Evolutionary conservation across 2,797 vertebrate species (phyloP).

Genomic region (Zalophus californianus): DNA sequence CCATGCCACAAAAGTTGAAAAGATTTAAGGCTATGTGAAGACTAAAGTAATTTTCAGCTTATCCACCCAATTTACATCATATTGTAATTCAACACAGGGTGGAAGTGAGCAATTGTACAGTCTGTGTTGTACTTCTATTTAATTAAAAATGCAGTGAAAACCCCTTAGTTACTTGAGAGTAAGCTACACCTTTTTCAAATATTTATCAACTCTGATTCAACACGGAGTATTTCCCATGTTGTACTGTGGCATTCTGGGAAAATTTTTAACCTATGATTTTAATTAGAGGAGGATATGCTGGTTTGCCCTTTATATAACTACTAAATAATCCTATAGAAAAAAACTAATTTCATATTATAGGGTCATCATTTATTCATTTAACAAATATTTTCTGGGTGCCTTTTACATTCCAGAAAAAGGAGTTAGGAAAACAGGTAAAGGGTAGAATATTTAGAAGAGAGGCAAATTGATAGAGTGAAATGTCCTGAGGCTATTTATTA

Average conservation of each 20-base stretch:
- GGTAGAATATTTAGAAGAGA: slow-evolving; percentile 26
- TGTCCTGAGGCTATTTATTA: neutral
- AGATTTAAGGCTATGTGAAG: slow-evolving; percentile 17
- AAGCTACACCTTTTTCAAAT: neutral
- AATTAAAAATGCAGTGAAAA: slow-evolving; percentile 53
- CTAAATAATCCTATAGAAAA: slow-evolving; percentile 22
- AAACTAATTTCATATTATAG: slow-evolving; percentile 16
- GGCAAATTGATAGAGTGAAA: neutral
- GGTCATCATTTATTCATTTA: neutral
- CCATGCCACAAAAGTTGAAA: neutral
- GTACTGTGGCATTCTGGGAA: neutral
- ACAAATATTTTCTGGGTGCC: slow-evolving; percentile 51
- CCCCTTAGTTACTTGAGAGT: neutral
- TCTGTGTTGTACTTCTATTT: neutral
- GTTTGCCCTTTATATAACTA: slow-evolving; percentile 42
- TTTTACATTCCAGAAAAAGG: neutral
- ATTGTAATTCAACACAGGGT: slow-evolving; percentile 8
- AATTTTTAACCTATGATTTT: slow-evolving; percentile 11
- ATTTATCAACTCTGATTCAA: slow-evolving; percentile 43
- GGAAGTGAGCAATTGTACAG: neutral
- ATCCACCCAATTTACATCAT: slow-evolving; percentile 46
- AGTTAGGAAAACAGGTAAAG: slow-evolving; percentile 46
- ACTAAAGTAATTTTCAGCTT: slow-evolving; percentile 41
- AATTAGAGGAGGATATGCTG: neutral
- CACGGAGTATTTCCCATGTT: neutral